A percentile compares a stretch with the other conserved stretches of the same genome.
phyloP scores from a whole-genome alignment of 2,888 invertebrate species.

The Scaptomyza flava region DNA sequence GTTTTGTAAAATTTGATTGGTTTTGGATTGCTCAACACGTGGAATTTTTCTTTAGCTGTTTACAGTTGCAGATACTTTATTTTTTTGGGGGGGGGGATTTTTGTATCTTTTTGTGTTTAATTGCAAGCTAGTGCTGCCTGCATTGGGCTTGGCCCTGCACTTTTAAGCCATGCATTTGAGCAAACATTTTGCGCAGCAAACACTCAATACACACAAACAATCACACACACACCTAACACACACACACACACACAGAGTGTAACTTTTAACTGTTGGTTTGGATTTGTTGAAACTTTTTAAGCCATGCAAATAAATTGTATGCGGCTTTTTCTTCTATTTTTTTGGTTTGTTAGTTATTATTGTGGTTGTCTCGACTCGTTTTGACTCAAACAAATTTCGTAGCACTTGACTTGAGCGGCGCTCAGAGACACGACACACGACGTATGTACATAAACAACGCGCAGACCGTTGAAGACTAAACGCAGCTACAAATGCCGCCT shows the following conservation, averaged over 20 bases:
- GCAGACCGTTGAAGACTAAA: constrained; percentile 70
- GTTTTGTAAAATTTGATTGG: constrained; percentile 16
- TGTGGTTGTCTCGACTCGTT: constrained; percentile 25
- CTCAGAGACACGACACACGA: constrained; percentile 29
- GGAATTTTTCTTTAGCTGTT: constrained; percentile 35
- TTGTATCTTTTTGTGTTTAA: constrained; percentile 56
- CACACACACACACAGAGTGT: constrained; percentile 9
- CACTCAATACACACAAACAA: constrained; percentile 12
- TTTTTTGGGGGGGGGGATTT: neutral
- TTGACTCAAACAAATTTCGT: constrained; percentile 7
- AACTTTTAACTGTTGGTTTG: constrained; percentile 27
- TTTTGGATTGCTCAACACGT: constrained; percentile 43
- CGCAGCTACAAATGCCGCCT: constrained; percentile 35
- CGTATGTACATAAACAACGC: constrained; percentile 49
- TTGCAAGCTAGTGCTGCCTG: constrained; percentile 50
- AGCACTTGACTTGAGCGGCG: constrained; percentile 7
- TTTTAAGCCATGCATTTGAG: constrained; percentile 41
- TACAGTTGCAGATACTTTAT: constrained; percentile 51
- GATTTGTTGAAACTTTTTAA: constrained; percentile 14
- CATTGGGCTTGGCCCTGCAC: constrained; percentile 60
- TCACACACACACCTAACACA: neutral
- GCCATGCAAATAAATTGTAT: constrained; percentile 17
- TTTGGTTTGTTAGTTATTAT: constrained; percentile 10
- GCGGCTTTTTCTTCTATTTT: constrained; percentile 6
- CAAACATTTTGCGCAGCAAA: constrained; percentile 40